These are phyloP conservation scores for Chitala chitala DNA, from an alignment of 2,113 vertebrate genomes.

Conservation along the genomic window DNA sequence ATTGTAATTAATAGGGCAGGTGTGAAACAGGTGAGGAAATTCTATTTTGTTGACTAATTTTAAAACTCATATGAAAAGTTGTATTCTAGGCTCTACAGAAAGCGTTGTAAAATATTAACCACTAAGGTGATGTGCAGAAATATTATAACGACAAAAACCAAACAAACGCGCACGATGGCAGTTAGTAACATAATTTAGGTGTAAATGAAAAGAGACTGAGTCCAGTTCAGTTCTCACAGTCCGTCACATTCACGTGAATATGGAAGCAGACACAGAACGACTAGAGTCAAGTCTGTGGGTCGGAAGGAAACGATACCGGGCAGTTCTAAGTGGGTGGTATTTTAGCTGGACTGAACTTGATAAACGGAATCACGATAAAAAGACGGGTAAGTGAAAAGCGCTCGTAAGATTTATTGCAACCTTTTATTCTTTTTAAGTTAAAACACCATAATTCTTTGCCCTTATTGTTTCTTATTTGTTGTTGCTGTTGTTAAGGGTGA, in stretches of 20 bases:
- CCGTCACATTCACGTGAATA: too few relatives aligned
- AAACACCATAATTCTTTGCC: too few relatives aligned
- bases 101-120: too few relatives aligned
- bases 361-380: constrained; percentile 56
- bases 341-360: constrained; percentile 65
- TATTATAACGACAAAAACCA: background rate
- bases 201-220: too few relatives aligned
- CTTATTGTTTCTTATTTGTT: too few relatives aligned
- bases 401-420: too few relatives aligned
- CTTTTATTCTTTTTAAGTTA: too few relatives aligned
- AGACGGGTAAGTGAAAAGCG: constrained; percentile 51
- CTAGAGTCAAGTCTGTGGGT: constrained; percentile 64
- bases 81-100: too few relatives aligned
- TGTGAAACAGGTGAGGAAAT: background rate
- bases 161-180: too few relatives aligned
- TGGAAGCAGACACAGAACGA: constrained; percentile 49
- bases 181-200: too few relatives aligned
- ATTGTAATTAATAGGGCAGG: background rate
- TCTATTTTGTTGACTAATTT: too few relatives aligned
- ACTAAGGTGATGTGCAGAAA: background rate
- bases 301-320: constrained; percentile 54
- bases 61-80: background rate
- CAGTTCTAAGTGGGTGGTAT: constrained; percentile 57
- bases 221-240: too few relatives aligned
- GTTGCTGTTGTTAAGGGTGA: background rate